A percentile compares a stretch with the other conserved stretches of the same genome.
Conservation (phyloP, 2,888 invertebrate species). For the Sialis lutaria region DNA sequence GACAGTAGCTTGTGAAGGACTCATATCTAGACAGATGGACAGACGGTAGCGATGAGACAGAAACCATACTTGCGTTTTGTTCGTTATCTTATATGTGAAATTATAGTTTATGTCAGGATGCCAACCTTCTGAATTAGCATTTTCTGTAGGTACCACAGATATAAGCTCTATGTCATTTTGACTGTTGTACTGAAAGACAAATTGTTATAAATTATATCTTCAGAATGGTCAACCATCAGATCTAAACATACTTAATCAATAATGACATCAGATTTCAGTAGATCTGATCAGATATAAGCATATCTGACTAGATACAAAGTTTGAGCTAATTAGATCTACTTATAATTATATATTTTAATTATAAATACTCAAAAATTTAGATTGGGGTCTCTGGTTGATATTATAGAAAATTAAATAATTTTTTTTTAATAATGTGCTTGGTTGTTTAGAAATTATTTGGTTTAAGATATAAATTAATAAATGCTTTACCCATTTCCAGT, state of each 20-base stretch:
- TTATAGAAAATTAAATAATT: not conserved
- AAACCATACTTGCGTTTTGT: constrained; percentile 43
- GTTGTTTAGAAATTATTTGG: too few relatives aligned
- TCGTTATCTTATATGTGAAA: constrained; percentile 33
- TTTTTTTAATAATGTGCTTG: too few relatives aligned
- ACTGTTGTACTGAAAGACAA: constrained; percentile 18
- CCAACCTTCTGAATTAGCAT: constrained; percentile 25
- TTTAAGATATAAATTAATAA: constrained; percentile 4
- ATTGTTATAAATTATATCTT: not conserved
- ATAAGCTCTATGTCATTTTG: constrained; percentile 41
- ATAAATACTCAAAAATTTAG: constrained; percentile 4
- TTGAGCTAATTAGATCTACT: not conserved
- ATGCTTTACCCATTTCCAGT: constrained; percentile 18
- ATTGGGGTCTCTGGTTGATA: not conserved
- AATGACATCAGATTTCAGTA: too few relatives aligned
- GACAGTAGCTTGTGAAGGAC: constrained; percentile 55
- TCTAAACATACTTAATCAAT: too few relatives aligned
- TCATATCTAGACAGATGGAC: constrained; percentile 60
- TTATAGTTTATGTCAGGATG: constrained; percentile 25
- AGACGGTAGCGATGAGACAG: constrained; percentile 51
- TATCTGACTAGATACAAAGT: too few relatives aligned
- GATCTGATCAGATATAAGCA: too few relatives aligned
- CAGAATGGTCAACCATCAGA: too few relatives aligned
- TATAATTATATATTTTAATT: constrained; percentile 2
- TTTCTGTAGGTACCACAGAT: constrained; percentile 39